These are phyloP conservation scores for Dorcus parallelipipedus DNA, from an alignment of 2,888 invertebrate genomes.

Conservation along the genomic window DNA sequence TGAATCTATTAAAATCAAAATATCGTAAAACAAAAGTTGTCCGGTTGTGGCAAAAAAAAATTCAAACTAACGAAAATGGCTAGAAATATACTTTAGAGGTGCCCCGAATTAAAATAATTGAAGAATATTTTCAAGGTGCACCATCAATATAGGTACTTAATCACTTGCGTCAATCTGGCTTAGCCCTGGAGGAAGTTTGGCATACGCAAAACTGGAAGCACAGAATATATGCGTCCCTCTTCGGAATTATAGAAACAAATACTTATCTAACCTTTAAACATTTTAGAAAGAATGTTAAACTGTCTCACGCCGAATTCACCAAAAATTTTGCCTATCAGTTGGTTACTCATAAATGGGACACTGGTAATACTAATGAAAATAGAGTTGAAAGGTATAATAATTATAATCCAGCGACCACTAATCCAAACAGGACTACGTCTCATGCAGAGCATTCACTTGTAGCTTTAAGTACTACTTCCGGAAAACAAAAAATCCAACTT, in stretches of 20 bases:
- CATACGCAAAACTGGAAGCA: constrained; percentile 20
- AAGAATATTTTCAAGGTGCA: constrained; percentile 15
- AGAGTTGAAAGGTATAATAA: background rate
- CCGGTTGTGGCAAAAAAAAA: no score
- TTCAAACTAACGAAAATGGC: no score
- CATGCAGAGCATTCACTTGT: background rate
- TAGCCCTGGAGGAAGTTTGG: constrained; percentile 20
- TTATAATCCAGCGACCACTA: background rate
- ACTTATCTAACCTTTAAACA: background rate
- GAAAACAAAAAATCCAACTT: background rate
- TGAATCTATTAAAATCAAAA: no score
- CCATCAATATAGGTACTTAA: constrained; percentile 21
- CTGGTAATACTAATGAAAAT: background rate
- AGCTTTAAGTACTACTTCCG: background rate
- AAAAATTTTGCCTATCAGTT: background rate
- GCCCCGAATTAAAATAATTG: background rate
- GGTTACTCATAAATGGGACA: background rate
- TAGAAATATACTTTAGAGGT: no score
- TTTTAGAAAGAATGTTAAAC: background rate
- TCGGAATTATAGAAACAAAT: constrained; percentile 6
- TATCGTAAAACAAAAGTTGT: no score
- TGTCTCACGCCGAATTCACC: background rate
- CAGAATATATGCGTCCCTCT: constrained; percentile 16
- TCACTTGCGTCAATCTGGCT: constrained; percentile 19
- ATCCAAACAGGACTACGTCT: background rate